Evolutionary conservation across 2,797 vertebrate genomes (phyloP), one percentile per base, ranked within the genome.

Genomic region (Anableps anableps): DNA sequence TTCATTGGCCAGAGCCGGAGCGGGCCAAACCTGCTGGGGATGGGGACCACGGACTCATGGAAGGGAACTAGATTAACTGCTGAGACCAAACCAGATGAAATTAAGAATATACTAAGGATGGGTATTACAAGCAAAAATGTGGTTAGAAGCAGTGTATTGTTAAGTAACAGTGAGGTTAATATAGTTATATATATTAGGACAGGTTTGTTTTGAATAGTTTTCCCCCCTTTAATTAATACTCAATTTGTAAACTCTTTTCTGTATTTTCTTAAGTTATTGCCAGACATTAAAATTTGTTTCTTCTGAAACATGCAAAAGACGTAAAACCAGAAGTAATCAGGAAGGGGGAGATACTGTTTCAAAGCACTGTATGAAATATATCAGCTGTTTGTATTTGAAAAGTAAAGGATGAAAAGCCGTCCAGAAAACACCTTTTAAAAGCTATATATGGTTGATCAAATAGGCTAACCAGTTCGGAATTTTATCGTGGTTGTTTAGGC

Each of bases 1-100:
- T 92, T 97, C 95, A 97, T 97, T 98, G 97, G 96, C 96, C 95
- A 84, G 81, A 90, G 86, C 78, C 29, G 80, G 87, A 45, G 89
- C 79, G 85, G 88, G 75, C 87, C 85, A 83, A 87, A 91, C 90
- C 93, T 88, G 91, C 92, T 91, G 87, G 45, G 68, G 77, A 83
- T 50, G 34, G n/a, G 34, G 34, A 21, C 31, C 16, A 23, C 7
- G 4, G 66, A 53, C 53, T 3, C 45, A 74, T 29, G 16, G 43
- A 48, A 41, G 0, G 26, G 60, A 82, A 79, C 16, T 0, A 0
- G 72, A 31, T 34, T 86, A 38, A 75, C 85, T 77, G 4, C 80
- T 81, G 68, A 45, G 38, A 29, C 5, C 68, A 71, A 71, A 71
- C 26, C 41, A 41, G 14, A 68, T 13, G 4, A 2, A 41, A 41